Conservation (phyloP, 30 jellyfish, hydroid and myxozoan species). For the Turritopsis dohrnii region DNA sequence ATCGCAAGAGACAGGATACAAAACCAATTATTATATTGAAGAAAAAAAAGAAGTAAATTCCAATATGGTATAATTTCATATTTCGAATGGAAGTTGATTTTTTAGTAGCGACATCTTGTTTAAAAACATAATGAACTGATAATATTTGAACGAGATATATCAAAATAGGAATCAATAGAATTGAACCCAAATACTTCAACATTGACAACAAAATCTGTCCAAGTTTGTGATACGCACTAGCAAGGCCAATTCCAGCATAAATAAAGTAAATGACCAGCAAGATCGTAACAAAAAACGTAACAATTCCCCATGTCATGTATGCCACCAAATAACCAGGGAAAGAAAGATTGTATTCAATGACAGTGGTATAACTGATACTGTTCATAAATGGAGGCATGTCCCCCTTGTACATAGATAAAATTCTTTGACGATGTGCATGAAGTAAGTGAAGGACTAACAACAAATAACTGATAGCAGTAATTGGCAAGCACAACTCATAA, state of each 20-base stretch:
- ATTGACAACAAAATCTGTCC: not conserved
- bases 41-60: conserved; percentile 9
- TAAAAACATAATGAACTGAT: not conserved
- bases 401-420: not conserved
- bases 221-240: not conserved
- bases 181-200: not conserved
- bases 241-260: not conserved
- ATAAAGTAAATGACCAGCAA: not conserved
- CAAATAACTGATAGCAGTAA: not conserved
- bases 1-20: conserved; percentile 15
- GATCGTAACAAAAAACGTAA: not conserved
- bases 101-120: not conserved
- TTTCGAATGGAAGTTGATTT: not conserved
- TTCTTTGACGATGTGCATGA: not conserved
- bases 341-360: not conserved
- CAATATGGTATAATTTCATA: conserved; percentile 4
- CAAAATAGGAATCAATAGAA: not conserved
- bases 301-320: conserved; percentile 24
- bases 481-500: not conserved
- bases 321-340: conserved; percentile 24
- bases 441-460: not conserved
- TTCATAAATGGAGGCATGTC: not conserved
- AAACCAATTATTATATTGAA: conserved; percentile 16
- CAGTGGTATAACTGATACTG: not conserved
- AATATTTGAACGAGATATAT: not conserved